Conservation (phyloP, 1,140 invertebrate species). For the Drosophila erecta region DNA sequence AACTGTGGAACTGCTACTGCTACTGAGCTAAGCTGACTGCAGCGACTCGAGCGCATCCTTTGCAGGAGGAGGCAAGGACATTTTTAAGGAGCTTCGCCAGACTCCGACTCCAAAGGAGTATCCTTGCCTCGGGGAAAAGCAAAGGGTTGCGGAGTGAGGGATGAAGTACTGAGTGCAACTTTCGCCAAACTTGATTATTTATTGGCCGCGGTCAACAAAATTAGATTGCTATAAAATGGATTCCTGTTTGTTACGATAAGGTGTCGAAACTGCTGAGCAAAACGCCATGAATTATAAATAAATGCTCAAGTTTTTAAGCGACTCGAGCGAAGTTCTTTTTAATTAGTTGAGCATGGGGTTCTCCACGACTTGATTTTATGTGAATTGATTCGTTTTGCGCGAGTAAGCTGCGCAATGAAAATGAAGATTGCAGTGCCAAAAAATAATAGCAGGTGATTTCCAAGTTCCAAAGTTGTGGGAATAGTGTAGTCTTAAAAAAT, state of each 20-base stretch:
- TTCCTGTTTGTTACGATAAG: constrained; percentile 20
- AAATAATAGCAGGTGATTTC: no score
- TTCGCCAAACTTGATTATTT: constrained; percentile 24
- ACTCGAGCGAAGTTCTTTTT: neutral
- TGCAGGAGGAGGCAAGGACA: constrained; percentile 11
- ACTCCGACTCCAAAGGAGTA: neutral
- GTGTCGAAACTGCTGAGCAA: neutral
- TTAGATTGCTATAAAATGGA: constrained; percentile 32
- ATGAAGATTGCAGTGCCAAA: no score
- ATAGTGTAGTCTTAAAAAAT: no score
- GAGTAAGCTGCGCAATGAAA: neutral
- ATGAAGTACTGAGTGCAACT: constrained; percentile 9
- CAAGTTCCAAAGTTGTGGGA: no score
- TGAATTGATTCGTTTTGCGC: neutral
- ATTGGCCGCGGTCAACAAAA: constrained; percentile 19
- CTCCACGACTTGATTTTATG: neutral
- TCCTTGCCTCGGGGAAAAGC: neutral
- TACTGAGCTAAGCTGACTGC: constrained; percentile 3
- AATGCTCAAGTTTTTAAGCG: neutral
- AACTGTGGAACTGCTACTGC: neutral
- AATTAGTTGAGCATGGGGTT: constrained; percentile 3
- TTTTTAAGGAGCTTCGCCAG: constrained; percentile 13
- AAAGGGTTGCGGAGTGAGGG: neutral
- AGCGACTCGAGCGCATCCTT: neutral
- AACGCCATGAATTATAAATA: constrained; percentile 8